phyloP scores from a whole-genome alignment of 1,140 invertebrate species.

The Dryas iulia region DNA sequence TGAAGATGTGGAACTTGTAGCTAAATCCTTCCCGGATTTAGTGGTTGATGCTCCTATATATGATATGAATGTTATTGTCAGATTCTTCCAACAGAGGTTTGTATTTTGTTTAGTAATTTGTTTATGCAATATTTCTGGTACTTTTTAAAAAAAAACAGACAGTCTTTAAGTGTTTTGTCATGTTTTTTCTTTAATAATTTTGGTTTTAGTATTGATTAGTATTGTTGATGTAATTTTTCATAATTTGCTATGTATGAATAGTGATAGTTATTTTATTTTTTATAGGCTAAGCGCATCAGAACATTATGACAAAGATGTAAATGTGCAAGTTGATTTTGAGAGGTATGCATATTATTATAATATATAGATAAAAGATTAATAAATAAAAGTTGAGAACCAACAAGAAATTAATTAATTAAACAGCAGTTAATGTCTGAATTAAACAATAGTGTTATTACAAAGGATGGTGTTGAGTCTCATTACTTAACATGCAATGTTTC shows the following conservation, averaged over 20 bases:
- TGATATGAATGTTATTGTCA: conserved; percentile 85
- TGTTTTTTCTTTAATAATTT: too few relatives aligned
- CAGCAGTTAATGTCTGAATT: too few relatives aligned
- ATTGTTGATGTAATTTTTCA: too few relatives aligned
- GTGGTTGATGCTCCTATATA: conserved; percentile 77
- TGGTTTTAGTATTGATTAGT: too few relatives aligned
- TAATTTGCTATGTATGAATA: not conserved
- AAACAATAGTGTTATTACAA: too few relatives aligned
- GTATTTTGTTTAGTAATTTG: conserved; percentile 40
- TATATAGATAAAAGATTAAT: too few relatives aligned
- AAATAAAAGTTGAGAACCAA: too few relatives aligned
- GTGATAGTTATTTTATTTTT: conserved; percentile 4
- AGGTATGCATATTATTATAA: conserved; percentile 59
- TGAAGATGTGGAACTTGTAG: conserved; percentile 61
- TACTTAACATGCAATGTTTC: too few relatives aligned
- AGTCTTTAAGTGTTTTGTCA: too few relatives aligned
- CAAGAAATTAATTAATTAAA: too few relatives aligned
- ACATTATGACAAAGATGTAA: conserved; percentile 53
- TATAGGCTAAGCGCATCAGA: conserved; percentile 53
- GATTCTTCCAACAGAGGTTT: conserved; percentile 84
- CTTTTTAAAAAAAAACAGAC: not conserved
- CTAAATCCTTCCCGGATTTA: conserved; percentile 58
- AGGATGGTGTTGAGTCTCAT: too few relatives aligned
- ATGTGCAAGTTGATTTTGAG: conserved; percentile 65
- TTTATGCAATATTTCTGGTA: not conserved